phyloP scores from a whole-genome alignment of 2,797 vertebrate species.

The Bovichtus diacanthus region DNA sequence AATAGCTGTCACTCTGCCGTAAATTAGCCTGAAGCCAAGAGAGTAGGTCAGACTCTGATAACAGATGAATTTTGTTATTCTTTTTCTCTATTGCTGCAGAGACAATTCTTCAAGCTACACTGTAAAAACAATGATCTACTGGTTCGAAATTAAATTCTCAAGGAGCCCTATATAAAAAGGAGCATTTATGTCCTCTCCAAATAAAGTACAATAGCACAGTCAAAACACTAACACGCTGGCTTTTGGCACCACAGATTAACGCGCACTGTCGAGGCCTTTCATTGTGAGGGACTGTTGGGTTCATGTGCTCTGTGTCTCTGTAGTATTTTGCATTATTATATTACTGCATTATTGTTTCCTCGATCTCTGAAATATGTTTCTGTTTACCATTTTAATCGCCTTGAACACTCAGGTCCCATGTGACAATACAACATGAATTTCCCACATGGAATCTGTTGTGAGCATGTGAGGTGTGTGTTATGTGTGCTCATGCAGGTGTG shows the following conservation, averaged over 20 bases:
- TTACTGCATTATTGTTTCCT: slow-evolving; percentile 54
- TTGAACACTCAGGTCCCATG: slow-evolving; percentile 37
- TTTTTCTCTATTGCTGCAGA: slow-evolving; percentile 56
- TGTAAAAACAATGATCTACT: slow-evolving; percentile 74
- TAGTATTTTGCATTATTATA: slow-evolving; percentile 17
- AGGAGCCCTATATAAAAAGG: slow-evolving; percentile 56
- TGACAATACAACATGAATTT: slow-evolving; percentile 29
- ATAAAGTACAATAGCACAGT: slow-evolving; percentile 65
- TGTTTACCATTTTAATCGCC: slow-evolving; percentile 69
- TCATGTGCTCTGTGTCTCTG: slow-evolving; percentile 29
- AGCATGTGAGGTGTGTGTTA: not conserved
- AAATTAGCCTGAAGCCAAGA: slow-evolving; percentile 70
- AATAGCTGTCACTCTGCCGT: slow-evolving; percentile 62
- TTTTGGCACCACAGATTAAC: slow-evolving; percentile 68
- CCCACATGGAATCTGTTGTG: slow-evolving; percentile 8
- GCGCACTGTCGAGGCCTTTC: slow-evolving; percentile 36
- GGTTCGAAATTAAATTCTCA: slow-evolving; percentile 57
- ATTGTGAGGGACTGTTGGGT: slow-evolving; percentile 51
- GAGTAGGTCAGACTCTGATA: slow-evolving; percentile 70
- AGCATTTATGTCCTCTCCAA: slow-evolving; percentile 63
- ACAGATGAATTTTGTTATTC: slow-evolving; percentile 64
- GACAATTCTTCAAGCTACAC: slow-evolving; percentile 54
- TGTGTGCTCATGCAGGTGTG: slow-evolving; percentile 28
- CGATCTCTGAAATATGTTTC: slow-evolving; percentile 49
- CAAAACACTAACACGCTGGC: slow-evolving; percentile 47